Percentiles rank a stretch among this genome's conserved stretches.
phyloP scores from a whole-genome alignment of 2,113 vertebrate genomes.

The Coptodon rendalli region DNA sequence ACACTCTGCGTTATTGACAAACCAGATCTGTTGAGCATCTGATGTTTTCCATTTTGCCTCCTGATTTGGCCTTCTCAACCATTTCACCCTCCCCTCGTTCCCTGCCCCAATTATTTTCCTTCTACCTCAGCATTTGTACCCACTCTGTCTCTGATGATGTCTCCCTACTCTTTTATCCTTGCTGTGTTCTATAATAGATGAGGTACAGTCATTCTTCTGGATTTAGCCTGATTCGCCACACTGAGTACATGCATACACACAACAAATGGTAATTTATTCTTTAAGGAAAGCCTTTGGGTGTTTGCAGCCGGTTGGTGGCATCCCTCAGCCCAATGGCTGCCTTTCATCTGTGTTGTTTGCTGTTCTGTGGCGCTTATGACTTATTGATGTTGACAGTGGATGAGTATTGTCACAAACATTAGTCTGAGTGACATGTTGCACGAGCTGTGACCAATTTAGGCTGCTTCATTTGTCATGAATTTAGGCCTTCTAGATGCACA shows the following conservation, averaged over 20 bases:
- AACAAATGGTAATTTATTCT: not conserved
- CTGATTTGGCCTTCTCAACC: not conserved
- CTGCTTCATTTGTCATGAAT: not conserved
- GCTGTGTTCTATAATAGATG: conserved; percentile 23
- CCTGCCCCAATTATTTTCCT: not conserved
- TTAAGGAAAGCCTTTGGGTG: not conserved
- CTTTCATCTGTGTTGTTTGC: not conserved
- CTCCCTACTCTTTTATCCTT: not conserved
- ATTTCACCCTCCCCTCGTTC: not conserved
- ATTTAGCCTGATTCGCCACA: not conserved
- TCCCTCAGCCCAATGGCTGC: not conserved
- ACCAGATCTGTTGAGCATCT: not conserved
- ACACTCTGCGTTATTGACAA: not conserved
- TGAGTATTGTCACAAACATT: not conserved
- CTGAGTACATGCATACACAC: not conserved
- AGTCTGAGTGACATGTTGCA: not conserved
- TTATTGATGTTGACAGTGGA: conserved; percentile 33
- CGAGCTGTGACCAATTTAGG: not conserved
- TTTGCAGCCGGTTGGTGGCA: not conserved
- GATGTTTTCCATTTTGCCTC: not conserved
- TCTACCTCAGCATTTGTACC: not conserved
- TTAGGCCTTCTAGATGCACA: not conserved
- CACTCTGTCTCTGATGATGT: not conserved
- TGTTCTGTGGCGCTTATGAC: not conserved
- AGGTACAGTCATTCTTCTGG: not conserved